A percentile compares a stretch with the other conserved stretches of the same genome.
These are phyloP conservation scores for Malurus elegans DNA, from an alignment of 2,113 vertebrate species.

Conservation along the genomic window DNA sequence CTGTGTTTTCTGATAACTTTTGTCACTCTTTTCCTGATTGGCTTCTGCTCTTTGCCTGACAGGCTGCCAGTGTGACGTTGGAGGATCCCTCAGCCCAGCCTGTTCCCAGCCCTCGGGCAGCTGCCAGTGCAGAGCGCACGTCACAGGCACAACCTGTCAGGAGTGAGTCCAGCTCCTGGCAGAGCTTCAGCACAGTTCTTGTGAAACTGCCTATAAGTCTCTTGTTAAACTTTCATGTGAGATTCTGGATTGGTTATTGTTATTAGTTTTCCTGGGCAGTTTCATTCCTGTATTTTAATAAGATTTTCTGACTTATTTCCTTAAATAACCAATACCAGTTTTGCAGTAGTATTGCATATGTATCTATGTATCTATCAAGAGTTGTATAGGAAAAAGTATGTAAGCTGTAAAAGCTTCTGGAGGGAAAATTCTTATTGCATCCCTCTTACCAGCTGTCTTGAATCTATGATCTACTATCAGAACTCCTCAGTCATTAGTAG, in stretches of 20 bases:
- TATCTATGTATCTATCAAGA: background rate
- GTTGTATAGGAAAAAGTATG: background rate
- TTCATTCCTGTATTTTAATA: background rate
- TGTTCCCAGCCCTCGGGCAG: conserved; percentile 75
- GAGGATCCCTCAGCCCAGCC: conserved; percentile 73
- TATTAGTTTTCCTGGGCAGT: background rate
- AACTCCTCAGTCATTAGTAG: background rate
- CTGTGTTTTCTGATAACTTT: background rate
- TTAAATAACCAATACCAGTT: background rate
- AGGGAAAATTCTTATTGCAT: background rate
- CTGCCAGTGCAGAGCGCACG: conserved; percentile 81
- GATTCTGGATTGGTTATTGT: background rate
- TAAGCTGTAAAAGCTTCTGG: background rate
- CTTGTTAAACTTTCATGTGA: background rate
- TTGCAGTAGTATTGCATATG: background rate
- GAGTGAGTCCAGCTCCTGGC: conserved; percentile 76
- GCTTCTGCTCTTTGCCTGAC: background rate
- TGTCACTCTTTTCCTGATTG: background rate
- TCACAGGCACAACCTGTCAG: conserved; percentile 78
- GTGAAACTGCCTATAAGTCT: background rate
- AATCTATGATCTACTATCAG: background rate
- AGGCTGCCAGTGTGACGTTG: conserved; percentile 89
- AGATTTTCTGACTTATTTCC: background rate
- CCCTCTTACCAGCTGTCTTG: background rate
- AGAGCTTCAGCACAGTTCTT: background rate